Base-by-base conservation (phyloP, 2,888 invertebrate species). In the Oscheius sp. region DNA sequence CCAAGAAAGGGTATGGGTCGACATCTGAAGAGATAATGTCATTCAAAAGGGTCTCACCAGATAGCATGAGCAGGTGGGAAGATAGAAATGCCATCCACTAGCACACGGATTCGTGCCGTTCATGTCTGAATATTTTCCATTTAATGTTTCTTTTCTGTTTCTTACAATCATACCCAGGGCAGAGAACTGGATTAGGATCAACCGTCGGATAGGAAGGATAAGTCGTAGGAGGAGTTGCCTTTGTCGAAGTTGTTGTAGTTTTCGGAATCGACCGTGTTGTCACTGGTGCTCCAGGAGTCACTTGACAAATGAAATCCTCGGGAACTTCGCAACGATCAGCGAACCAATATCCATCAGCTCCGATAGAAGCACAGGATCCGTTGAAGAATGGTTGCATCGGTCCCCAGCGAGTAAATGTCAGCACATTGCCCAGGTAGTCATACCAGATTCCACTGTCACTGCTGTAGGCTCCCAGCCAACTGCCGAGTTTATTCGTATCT, bases 401-500 rank as follows among this genome's bases (percentile, higher is more conserved):
- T 41, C 41, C 41, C 41, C 41, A 41, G 4, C 41, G 41, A 12
- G 41, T 41, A 20, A 17, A 41, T 4, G 14, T 41, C 41, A 41
- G 41, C 20, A 14, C 41, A 12, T 4, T 20, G 14, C 41, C 41
- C 12, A 17, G 41, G 12, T 41, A 14, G 12, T 41, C 41, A 41
- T 17, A 14, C 41, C 41, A 41, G 12, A 38, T 26, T 1, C 59
- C 59, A n/a, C 41, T 17, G 17, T 22, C n/a, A 24, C 28, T 26
- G 26, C 59, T 59, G 44, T 44, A 59, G 9, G 44, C 17, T 28
- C 59, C 59, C 6, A 59, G 59, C 59, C 59, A 59, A 44, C 24
- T 59, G 14, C 20, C 41, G 14, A 44, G n/a, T 24, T 22, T 41
- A n/a, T 54, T 20, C 12, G 20, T n/a, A 12, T n/a, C 54, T 33